These are phyloP conservation scores for Anoplophora glabripennis DNA, from an alignment of 1,140 invertebrate species.

Conservation along the genomic window DNA sequence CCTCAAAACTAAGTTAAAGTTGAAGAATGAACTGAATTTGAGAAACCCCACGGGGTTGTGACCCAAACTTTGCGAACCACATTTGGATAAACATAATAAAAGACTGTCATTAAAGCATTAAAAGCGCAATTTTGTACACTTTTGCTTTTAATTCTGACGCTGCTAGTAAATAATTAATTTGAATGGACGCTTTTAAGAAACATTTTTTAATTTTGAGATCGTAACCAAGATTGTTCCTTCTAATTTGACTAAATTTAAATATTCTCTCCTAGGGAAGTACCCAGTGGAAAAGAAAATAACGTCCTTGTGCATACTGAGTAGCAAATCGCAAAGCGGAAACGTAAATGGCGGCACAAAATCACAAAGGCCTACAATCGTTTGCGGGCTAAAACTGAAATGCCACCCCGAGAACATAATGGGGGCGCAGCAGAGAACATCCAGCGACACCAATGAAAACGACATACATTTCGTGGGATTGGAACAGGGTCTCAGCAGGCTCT, in stretches of 20 bases:
- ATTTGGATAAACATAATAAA: no score
- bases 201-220: no score
- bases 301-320: slow-evolving; percentile 54
- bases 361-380: slow-evolving; percentile 41
- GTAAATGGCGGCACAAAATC: slow-evolving; percentile 18
- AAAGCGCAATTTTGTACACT: neutral
- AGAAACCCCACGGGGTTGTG: no score
- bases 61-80: no score
- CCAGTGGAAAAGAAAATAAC: slow-evolving; percentile 51
- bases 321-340: slow-evolving; percentile 26
- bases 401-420: slow-evolving; percentile 22
- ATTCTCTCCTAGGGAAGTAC: slow-evolving; percentile 28
- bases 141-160: neutral
- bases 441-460: slow-evolving; percentile 30
- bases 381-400: slow-evolving; percentile 40
- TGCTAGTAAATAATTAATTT: neutral
- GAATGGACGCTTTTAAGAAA: no score
- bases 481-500: slow-evolving; percentile 42
- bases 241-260: neutral
- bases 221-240: neutral
- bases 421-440: slow-evolving; percentile 19
- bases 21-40: no score
- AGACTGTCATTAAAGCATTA: neutral
- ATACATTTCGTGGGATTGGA: slow-evolving; percentile 18
- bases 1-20: no score